phyloP scores from a whole-genome alignment of 2,888 invertebrate genomes.

The Blomia tropicalis region DNA sequence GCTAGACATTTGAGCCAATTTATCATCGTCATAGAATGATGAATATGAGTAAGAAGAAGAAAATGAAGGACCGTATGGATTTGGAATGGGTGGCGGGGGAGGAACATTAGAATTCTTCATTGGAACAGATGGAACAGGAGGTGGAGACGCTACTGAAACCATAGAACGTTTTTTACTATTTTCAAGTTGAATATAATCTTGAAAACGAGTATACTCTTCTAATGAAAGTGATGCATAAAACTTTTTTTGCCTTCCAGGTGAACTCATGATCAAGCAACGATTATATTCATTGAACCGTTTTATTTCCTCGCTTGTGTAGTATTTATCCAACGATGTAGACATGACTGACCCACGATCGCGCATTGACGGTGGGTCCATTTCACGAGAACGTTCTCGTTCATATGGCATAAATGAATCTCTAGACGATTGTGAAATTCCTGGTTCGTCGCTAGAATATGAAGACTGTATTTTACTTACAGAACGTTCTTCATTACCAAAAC shows the following conservation, averaged over 20 bases:
- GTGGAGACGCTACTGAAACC: not conserved
- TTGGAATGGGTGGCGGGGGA: not conserved
- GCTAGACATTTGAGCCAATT: not conserved
- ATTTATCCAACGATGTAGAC: not conserved
- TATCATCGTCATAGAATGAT: slow-evolving; percentile 6
- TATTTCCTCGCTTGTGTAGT: not conserved
- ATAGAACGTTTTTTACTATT: not conserved
- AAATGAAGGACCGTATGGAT: not conserved
- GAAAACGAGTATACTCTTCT: slow-evolving; percentile 1
- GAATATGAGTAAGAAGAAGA: not conserved
- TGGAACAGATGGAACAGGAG: not conserved
- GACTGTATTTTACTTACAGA: slow-evolving; percentile 9
- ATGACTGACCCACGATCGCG: not conserved
- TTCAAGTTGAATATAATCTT: slow-evolving; percentile 1
- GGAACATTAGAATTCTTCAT: not conserved
- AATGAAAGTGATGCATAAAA: not conserved
- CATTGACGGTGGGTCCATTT: not conserved
- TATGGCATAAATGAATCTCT: not conserved
- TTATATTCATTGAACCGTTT: slow-evolving; percentile 9
- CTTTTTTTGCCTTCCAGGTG: slow-evolving; percentile 8
- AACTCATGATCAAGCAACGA: not conserved
- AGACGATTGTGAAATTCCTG: not conserved
- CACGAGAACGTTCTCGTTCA: not conserved
- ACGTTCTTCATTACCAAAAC: not conserved
- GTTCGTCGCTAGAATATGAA: slow-evolving; percentile 2